A percentile compares a stretch with the other conserved stretches of the same genome.
Conservation (phyloP, 2,797 vertebrate genomes). For the Gymnoscopelus microlampas region DNA sequence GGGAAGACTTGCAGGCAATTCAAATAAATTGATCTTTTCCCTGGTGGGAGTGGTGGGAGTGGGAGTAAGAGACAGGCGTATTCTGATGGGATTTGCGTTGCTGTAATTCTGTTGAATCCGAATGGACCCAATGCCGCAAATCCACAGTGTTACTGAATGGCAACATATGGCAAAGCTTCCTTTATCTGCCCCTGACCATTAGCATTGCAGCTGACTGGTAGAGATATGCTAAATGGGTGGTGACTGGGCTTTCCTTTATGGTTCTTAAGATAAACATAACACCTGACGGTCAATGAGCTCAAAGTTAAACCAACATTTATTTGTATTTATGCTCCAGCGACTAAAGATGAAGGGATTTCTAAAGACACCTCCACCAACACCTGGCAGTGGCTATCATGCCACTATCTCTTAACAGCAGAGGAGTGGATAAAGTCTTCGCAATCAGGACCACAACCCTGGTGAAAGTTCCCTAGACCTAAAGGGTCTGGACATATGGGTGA, state of each 20-base stretch:
- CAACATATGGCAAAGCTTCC: conserved; percentile 64
- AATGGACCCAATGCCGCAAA: conserved; percentile 42
- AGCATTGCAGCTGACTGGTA: conserved; percentile 69
- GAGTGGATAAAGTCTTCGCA: conserved; percentile 51
- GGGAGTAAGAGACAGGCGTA: conserved; percentile 1
- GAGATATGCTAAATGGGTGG: conserved; percentile 73
- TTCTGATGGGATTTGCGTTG: conserved; percentile 34
- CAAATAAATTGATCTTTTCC: conserved; percentile 37
- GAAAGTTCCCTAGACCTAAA: conserved; percentile 42
- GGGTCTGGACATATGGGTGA: conserved; percentile 69
- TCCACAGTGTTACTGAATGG: conserved; percentile 51
- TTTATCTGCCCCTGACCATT: conserved; percentile 66
- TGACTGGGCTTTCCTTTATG: conserved; percentile 71
- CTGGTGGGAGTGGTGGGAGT: conserved; percentile 13
- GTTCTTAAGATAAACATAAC: conserved; percentile 76
- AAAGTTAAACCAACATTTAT: conserved; percentile 60
- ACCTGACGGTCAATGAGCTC: conserved; percentile 72
- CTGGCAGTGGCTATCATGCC: conserved; percentile 26
- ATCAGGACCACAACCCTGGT: conserved; percentile 41
- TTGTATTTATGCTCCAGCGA: conserved; percentile 39
- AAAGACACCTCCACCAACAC: conserved; percentile 15
- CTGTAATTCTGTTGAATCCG: conserved; percentile 57
- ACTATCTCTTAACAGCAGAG: conserved; percentile 51
- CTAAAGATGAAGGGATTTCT: conserved; percentile 47
- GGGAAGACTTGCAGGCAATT: conserved; percentile 46